Conservation (phyloP, 2,797 vertebrate species). For the Alca torda region DNA sequence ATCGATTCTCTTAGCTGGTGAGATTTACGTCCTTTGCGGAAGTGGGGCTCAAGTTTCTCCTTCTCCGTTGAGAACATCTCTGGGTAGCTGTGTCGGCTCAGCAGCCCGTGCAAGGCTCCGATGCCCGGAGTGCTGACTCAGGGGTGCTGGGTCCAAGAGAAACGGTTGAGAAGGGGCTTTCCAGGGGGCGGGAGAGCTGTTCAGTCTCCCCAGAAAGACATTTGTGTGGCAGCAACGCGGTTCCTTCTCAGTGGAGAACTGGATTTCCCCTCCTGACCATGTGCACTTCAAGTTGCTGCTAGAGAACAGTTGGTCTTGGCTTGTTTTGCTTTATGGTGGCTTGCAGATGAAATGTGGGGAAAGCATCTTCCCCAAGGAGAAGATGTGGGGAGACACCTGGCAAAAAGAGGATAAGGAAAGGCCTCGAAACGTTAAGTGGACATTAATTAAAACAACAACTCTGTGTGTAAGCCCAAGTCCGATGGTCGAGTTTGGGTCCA, state of each 20-base stretch:
- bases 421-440: background rate
- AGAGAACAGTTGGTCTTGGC: background rate
- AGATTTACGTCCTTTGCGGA: background rate
- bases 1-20: background rate
- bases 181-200: background rate
- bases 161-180: constrained; percentile 37
- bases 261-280: constrained; percentile 36
- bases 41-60: background rate
- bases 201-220: background rate
- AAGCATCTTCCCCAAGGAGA: background rate
- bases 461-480: background rate
- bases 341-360: background rate
- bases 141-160: background rate
- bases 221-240: background rate
- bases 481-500: background rate
- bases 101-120: rapidly evolving
- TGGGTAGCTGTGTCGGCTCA: background rate
- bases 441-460: background rate
- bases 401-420: background rate
- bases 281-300: background rate
- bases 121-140: background rate
- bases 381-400: background rate
- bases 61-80: background rate
- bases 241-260: constrained; percentile 4
- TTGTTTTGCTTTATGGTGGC: rapidly evolving